These are phyloP conservation scores for Pomatorhinus ruficollis DNA, from an alignment of 2,113 vertebrate genomes.

Conservation along the genomic window DNA sequence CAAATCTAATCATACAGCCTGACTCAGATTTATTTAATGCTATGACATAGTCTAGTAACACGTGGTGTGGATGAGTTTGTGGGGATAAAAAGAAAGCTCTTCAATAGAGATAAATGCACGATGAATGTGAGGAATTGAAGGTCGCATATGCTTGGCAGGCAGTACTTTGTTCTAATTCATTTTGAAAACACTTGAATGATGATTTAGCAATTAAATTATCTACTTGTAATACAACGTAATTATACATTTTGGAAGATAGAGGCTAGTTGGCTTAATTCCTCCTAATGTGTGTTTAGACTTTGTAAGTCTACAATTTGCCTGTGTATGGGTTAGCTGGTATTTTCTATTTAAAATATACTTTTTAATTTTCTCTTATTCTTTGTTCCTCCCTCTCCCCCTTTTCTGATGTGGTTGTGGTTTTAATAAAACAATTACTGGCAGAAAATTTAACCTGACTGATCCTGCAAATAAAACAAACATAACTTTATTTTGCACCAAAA, in stretches of 20 bases:
- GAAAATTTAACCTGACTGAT: background rate
- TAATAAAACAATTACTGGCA: background rate
- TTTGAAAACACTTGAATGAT: conserved; percentile 1
- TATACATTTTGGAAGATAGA: background rate
- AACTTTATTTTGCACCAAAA: background rate
- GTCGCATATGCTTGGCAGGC: background rate
- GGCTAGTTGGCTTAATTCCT: background rate
- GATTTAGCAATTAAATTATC: background rate
- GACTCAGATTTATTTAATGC: background rate
- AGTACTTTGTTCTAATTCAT: background rate
- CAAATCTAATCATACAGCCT: background rate
- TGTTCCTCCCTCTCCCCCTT: background rate
- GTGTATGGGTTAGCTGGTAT: background rate
- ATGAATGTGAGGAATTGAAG: background rate
- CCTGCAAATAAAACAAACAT: background rate
- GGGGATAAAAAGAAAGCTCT: background rate
- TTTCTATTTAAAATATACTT: background rate
- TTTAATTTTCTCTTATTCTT: background rate
- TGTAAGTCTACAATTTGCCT: background rate
- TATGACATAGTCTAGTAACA: background rate
- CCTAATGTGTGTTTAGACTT: background rate
- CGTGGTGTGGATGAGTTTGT: background rate
- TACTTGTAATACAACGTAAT: background rate
- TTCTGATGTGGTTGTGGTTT: background rate
- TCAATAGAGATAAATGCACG: background rate